These are phyloP conservation scores for Eurytoma adleriae DNA, from an alignment of 2,888 invertebrate species.

Conservation along the genomic window DNA sequence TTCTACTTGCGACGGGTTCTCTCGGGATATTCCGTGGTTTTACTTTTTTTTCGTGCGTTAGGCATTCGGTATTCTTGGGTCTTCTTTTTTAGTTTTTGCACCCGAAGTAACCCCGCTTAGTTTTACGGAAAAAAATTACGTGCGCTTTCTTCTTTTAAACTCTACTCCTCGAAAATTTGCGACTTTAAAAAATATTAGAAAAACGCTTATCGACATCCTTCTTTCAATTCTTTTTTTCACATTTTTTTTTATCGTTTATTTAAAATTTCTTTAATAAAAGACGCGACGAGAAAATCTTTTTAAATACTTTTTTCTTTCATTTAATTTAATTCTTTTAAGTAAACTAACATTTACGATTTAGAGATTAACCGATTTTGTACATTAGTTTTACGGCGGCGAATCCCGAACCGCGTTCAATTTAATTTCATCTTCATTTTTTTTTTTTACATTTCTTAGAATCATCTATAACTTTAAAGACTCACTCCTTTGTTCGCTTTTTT, in stretches of 20 bases:
- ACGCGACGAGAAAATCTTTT: conserved; percentile 57
- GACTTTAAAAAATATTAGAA: conserved; percentile 28
- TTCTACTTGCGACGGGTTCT: conserved; percentile 34
- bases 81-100: not conserved
- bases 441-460: conserved; percentile 64
- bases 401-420: conserved; percentile 65
- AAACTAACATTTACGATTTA: conserved; percentile 73
- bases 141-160: conserved; percentile 1
- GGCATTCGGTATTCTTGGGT: no score
- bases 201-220: conserved; percentile 36
- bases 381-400: conserved; percentile 66
- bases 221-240: no score
- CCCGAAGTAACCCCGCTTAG: conserved; percentile 47
- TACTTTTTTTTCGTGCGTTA: no score
- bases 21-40: conserved; percentile 31
- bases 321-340: conserved; percentile 55
- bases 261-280: conserved; percentile 30
- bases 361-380: conserved; percentile 74
- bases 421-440: conserved; percentile 59
- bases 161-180: conserved; percentile 17
- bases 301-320: conserved; percentile 67
- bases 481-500: conserved; percentile 58
- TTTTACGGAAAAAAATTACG: conserved; percentile 19
- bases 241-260: no score
- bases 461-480: conserved; percentile 74